Evolutionary conservation across 2,888 invertebrate genomes (phyloP).

Genomic region (Busseola fusca): DNA sequence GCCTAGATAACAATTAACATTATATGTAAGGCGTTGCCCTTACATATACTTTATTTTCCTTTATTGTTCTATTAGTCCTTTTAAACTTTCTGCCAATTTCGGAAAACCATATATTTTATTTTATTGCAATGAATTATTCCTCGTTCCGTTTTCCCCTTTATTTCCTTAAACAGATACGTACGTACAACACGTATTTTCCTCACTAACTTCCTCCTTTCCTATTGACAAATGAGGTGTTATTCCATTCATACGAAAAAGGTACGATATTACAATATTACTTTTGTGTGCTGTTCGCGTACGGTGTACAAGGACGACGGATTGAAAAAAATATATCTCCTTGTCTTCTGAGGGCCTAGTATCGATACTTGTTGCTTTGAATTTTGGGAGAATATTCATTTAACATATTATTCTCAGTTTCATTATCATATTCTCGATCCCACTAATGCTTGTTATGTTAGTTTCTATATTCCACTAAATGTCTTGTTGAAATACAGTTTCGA

Average conservation of each 20-base stretch:
- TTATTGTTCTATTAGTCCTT: no score
- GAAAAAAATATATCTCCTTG: conserved; percentile 28
- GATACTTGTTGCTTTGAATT: conserved; percentile 32
- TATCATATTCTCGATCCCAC: neutral
- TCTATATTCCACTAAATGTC: neutral
- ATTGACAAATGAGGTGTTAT: conserved; percentile 57
- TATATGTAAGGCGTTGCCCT: no score
- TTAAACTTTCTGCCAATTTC: conserved; percentile 29
- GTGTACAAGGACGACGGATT: conserved; percentile 10
- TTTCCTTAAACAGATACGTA: conserved; percentile 27
- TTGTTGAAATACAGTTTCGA: neutral
- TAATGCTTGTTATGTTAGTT: neutral
- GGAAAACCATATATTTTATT: conserved; percentile 25
- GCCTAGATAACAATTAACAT: no score
- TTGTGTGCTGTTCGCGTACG: conserved; percentile 12
- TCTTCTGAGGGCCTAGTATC: conserved; percentile 21
- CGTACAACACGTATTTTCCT: conserved; percentile 20
- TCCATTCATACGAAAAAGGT: conserved; percentile 52
- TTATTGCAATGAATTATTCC: conserved; percentile 41
- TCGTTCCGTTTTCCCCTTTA: conserved; percentile 25
- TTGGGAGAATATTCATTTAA: neutral
- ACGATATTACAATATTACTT: conserved; percentile 46
- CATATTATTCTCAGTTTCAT: neutral
- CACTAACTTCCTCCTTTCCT: conserved; percentile 5
- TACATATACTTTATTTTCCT: no score